Base-by-base conservation (phyloP, 2,797 vertebrate species). In the Tenualosa thibaudeaui region DNA sequence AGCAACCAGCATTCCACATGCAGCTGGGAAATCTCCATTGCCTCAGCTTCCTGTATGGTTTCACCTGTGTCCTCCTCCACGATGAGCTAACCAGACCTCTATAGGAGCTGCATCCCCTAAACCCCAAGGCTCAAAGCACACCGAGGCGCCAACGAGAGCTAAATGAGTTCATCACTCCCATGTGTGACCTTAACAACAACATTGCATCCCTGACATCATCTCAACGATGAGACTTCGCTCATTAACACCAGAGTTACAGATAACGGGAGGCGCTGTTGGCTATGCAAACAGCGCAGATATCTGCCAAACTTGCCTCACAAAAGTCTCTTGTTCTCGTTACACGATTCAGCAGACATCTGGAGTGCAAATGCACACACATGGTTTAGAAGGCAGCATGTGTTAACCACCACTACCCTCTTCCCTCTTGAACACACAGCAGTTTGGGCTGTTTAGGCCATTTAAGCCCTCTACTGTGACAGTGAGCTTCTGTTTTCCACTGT, bases 11-110 rank as follows among this genome's bases (percentile, higher is more conserved):
- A 78, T 78, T 19, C 40, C 71, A 43, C 71, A 78, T 22, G 40
- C 71, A 78, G 71, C 71, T 78, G 71, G 15, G 71, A 78, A 78
- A 7, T 78, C 37, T 78, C 71, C 71, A 46, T 78, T 78, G 71
- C 40, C 19, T 78, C 37, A 78, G 71, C 15, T 78, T 43, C 71
- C 71, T 19, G 50, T 12, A 51, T 5, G 4, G 3, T 43, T 43
- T 22, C 71, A 46, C 37, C 71, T 78, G 71, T 22, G 71, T 40
- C 71, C 71, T 78, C 71, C 2, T 78, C 71, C 71, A 43, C 15
- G 31, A 75, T 78, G 71, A 78, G 71, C 71, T 78, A 46, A 46
- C 37, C 71, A 78, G 71, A 17, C 71, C 71, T 78, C 37, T 19
- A 46, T 22, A 19, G 17, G 37, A 43, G 71, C 71, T 19, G 71